Evolutionary conservation across 2,888 invertebrate species (phyloP).

Genomic region (Diarsia dahlii): DNA sequence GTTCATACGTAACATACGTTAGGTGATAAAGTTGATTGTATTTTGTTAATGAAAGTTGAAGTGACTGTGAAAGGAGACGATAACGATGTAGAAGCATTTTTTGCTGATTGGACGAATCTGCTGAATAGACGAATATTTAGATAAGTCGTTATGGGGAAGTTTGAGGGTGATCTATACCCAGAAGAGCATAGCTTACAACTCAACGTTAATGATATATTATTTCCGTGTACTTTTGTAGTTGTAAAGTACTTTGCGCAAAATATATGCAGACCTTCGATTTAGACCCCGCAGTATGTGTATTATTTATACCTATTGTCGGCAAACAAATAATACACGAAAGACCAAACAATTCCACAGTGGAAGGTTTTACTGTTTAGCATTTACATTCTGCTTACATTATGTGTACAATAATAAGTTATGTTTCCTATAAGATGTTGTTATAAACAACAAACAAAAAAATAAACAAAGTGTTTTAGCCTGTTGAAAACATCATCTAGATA

Average conservation of each 20-base stretch:
- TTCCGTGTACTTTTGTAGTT: neutral
- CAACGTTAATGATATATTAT: neutral
- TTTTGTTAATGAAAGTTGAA: slow-evolving; percentile 31
- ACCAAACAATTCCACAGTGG: slow-evolving; percentile 23
- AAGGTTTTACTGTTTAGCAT: slow-evolving; percentile 5
- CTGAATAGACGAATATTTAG: neutral
- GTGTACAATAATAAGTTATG: neutral
- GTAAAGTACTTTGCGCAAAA: neutral
- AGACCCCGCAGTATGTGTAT: slow-evolving; percentile 8
- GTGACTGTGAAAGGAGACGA: neutral
- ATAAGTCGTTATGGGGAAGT: neutral
- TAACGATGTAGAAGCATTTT: neutral
- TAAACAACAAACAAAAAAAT: neutral
- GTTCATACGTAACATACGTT: slow-evolving; percentile 46
- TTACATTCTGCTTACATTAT: neutral
- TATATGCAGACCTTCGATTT: neutral
- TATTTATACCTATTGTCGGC: slow-evolving; percentile 16
- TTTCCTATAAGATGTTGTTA: neutral
- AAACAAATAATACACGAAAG: slow-evolving; percentile 18
- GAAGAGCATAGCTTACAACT: neutral
- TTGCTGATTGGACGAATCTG: neutral
- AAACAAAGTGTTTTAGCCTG: neutral
- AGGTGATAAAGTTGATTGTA: slow-evolving; percentile 28
- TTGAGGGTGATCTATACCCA: neutral
- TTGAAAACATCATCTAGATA: neutral